phyloP scores from a whole-genome alignment of 2,797 vertebrate genomes.

The Botia almorhae region DNA sequence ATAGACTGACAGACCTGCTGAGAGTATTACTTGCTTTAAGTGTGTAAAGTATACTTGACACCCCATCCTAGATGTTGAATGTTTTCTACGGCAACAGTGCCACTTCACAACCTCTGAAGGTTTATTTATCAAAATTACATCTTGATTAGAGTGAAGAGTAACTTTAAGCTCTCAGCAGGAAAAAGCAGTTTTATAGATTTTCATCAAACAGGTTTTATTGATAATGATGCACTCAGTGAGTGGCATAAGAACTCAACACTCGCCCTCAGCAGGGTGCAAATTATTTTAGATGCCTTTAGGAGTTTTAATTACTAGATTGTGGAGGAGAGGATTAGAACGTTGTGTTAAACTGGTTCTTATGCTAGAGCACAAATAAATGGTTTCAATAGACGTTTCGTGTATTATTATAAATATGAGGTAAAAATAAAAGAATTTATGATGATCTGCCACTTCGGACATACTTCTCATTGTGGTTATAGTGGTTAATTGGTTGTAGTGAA shows the following conservation, averaged over 20 bases:
- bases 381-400: background rate
- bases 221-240: conserved; percentile 18
- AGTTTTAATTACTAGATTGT: conserved; percentile 15
- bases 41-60: too few species aligned
- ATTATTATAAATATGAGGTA: background rate
- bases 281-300: conserved; percentile 26
- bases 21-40: too few species aligned
- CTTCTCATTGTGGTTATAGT: background rate
- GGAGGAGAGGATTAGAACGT: conserved; percentile 12
- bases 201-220: conserved; percentile 26
- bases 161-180: conserved; percentile 11
- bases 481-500: background rate
- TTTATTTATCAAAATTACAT: conserved; percentile 24
- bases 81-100: too few species aligned
- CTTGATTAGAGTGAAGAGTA: conserved; percentile 2
- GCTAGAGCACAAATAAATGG: background rate
- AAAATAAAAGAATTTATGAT: background rate
- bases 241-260: background rate
- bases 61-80: too few species aligned
- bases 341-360: background rate
- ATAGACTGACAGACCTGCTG: too few species aligned
- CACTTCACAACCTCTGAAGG: background rate
- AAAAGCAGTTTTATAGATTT: conserved; percentile 27
- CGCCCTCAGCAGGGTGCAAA: conserved; percentile 1
- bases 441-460: background rate